Evolutionary conservation across 2,113 vertebrate genomes (phyloP).

Genomic region (Eudyptes chrysolophus): DNA sequence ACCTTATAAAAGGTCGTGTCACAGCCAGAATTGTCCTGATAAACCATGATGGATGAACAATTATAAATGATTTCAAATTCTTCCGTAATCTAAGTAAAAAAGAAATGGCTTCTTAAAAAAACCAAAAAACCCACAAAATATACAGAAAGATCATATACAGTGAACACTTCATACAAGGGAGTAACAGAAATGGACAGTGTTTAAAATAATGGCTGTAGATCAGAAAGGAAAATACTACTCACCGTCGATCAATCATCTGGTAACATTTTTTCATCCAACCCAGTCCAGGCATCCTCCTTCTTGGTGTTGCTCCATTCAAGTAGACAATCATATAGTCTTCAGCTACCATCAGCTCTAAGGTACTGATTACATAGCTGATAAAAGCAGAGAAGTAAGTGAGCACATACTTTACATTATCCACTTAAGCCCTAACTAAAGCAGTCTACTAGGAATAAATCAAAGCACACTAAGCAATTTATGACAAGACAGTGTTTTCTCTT

Average conservation of each 20-base stretch:
- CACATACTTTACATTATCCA: background rate
- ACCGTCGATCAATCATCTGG: slow-evolving; percentile 97
- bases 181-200: background rate
- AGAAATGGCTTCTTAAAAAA: background rate
- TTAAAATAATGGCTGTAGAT: background rate
- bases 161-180: background rate
- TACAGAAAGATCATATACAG: background rate
- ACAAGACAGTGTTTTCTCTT: background rate
- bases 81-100: slow-evolving; percentile 86
- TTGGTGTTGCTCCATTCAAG: slow-evolving; percentile 95
- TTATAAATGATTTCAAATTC: slow-evolving; percentile 98
- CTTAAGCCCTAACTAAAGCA: background rate
- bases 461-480: background rate
- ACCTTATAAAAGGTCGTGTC: slow-evolving; percentile 98
- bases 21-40: slow-evolving; percentile 94
- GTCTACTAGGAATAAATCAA: background rate
- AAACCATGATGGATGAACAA: slow-evolving; percentile 98
- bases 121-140: background rate
- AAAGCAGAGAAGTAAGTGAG: background rate
- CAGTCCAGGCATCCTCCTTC: slow-evolving; percentile 92
- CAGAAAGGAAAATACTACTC: background rate
- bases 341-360: slow-evolving; percentile 95
- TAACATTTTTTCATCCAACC: slow-evolving; percentile 98
- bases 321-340: slow-evolving; percentile 99
- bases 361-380: slow-evolving; percentile 94